Evolutionary conservation across 2,113 vertebrate species (phyloP).

Genomic region (Perognathus longimembris): DNA sequence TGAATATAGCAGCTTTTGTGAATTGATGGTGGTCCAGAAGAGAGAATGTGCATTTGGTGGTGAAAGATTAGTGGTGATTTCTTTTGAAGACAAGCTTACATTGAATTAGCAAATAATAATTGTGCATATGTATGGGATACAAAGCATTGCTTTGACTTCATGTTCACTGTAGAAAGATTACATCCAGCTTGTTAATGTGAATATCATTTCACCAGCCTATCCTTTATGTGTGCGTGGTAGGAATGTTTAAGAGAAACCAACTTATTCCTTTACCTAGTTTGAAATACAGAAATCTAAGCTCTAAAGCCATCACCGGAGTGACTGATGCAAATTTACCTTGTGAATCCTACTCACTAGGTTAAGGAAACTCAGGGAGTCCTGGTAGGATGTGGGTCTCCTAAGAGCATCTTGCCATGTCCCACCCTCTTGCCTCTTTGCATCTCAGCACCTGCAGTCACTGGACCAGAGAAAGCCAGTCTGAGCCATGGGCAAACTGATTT

Average conservation of each 20-base stretch:
- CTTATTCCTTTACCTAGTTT: neutral
- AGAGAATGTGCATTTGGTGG: neutral
- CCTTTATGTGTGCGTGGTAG: neutral
- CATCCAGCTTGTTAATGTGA: neutral
- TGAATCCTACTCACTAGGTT: neutral
- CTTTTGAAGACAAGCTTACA: too few relatives aligned
- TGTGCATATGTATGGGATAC: neutral
- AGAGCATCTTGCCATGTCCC: neutral
- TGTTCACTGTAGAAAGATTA: neutral
- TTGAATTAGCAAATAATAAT: neutral
- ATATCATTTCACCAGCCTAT: neutral
- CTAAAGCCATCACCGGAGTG: neutral
- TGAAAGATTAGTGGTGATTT: neutral
- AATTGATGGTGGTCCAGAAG: neutral
- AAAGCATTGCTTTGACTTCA: neutral
- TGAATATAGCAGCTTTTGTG: neutral
- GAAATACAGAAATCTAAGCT: neutral
- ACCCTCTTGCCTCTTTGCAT: constrained; percentile 59
- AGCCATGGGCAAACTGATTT: constrained; percentile 13
- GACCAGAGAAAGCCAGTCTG: constrained; percentile 14
- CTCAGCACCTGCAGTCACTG: constrained; percentile 59
- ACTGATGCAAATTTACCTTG: neutral
- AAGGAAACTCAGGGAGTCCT: neutral
- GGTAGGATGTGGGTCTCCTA: neutral
- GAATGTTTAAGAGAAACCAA: neutral